A percentile compares a stretch with the other conserved stretches of the same genome.
These are phyloP conservation scores for Tethya wilhelma DNA, from an alignment of 37 sponge, comb jelly and placozoan genomes.

Conservation along the genomic window DNA sequence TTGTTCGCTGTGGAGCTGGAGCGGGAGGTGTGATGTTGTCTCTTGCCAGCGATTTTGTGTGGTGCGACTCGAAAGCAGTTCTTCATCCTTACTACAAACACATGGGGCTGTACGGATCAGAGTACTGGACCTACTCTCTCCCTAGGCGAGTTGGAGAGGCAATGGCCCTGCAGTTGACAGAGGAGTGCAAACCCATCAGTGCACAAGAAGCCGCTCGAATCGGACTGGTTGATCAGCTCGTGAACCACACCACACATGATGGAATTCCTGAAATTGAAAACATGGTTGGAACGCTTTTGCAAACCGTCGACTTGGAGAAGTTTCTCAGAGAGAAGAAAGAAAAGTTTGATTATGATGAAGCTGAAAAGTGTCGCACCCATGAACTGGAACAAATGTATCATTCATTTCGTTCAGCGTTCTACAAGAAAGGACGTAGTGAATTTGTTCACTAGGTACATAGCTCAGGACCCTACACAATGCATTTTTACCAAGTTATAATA, in stretches of 20 bases:
- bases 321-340: not conserved
- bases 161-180: not conserved
- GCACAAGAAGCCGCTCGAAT: conserved; percentile 14
- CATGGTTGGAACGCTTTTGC: not conserved
- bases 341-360: not conserved
- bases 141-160: conserved; percentile 19
- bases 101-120: conserved; percentile 32
- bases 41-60: conserved; percentile 26
- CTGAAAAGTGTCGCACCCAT: not conserved
- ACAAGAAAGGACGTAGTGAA: not conserved
- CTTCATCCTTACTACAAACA: conserved; percentile 35
- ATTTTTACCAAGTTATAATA: too few species aligned
- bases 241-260: not conserved
- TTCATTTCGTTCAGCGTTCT: not conserved
- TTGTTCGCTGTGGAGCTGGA: conserved; percentile 21
- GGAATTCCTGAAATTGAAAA: not conserved
- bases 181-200: not conserved
- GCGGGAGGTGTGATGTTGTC: conserved; percentile 48
- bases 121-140: conserved; percentile 39
- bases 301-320: not conserved
- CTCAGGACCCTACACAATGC: too few species aligned
- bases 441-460: not conserved
- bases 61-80: not conserved
- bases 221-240: conserved; percentile 22
- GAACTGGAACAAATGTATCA: conserved; percentile 5